Evolutionary conservation across 2,113 vertebrate species (phyloP).

Genomic region (Uria aalge): DNA sequence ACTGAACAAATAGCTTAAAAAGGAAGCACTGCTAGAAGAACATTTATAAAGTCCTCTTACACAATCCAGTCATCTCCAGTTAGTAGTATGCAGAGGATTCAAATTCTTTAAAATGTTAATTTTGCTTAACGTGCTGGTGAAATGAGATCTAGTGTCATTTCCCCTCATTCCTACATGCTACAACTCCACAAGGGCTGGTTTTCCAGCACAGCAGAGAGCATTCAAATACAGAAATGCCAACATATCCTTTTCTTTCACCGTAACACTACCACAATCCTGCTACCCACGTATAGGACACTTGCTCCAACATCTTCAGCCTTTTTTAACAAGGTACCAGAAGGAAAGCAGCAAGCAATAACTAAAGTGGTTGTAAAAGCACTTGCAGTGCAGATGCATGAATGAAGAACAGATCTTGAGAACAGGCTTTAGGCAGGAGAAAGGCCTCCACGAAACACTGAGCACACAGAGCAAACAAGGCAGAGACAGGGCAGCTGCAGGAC

Average conservation of each 20-base stretch:
- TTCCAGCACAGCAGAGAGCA: not conserved
- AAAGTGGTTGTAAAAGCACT: not conserved
- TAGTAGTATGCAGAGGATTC: not conserved
- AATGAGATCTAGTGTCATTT: not conserved
- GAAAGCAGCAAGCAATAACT: not conserved
- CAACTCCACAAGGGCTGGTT: not conserved
- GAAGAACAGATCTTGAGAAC: not conserved
- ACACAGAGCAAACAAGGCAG: not conserved
- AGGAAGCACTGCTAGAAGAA: not conserved
- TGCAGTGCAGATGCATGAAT: not conserved
- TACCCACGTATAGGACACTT: not conserved
- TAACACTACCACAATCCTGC: not conserved
- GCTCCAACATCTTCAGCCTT: not conserved
- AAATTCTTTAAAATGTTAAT: not conserved
- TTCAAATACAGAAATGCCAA: not conserved
- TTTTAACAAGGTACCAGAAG: not conserved
- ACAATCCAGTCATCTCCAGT: not conserved
- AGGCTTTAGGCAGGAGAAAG: not conserved
- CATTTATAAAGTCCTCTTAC: not conserved
- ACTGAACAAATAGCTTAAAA: not conserved
- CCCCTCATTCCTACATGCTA: not conserved
- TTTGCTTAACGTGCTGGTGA: not conserved
- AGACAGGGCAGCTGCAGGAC: not conserved
- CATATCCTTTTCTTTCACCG: not conserved
- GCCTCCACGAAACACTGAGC: fast-evolving